Evolutionary conservation across 2,797 vertebrate species (phyloP), one percentile per base, ranked within the genome.

Genomic region (Neosalanx taihuensis): DNA sequence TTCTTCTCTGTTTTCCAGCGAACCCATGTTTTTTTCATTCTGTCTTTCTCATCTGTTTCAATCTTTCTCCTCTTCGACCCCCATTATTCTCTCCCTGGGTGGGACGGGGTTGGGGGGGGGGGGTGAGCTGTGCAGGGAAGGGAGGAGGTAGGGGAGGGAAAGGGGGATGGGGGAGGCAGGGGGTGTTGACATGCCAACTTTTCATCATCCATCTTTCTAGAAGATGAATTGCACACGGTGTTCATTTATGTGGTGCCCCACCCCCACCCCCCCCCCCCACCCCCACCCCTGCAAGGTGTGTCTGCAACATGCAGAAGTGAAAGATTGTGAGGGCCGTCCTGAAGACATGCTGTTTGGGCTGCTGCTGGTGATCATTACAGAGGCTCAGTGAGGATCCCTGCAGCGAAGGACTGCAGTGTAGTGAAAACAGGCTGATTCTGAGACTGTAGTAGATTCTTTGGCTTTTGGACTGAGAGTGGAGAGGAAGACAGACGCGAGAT

Each of bases 101-200:
- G 82, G 81, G 76, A 79, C 76, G 72, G 15, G 10, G 6, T 20
- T 12, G 58, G 56, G 71, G 73, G 73, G 68, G 30, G 72, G 72
- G 71, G 70, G n/a, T 69, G 70, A 41, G 71, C 78, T 84, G 67
- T n/a, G n/a, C n/a, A n/a, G n/a, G 4, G 71, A 86, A 82, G 83
- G 73, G 61, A 69, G 79, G 78, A 13, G 26, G 15, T 20, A 17
- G 65, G 65, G 17, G 68, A 72, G 72, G 70, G 20, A 69, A 69
- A 49, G 71, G 79, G 83, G 67, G 4, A 71, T 66, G 83, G 82
- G 73, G 61, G 81, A 86, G 83, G 83, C 71, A 58, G 63, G 76
- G 77, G 81, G 85, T 71, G 60, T 64, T 84, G 86, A 88, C 85
- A 70, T 69, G 67, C 75, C 79, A 83, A 85, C 79, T 85, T 86